Evolutionary conservation across 2,888 invertebrate genomes (phyloP).

Genomic region (Germaria angustata): DNA sequence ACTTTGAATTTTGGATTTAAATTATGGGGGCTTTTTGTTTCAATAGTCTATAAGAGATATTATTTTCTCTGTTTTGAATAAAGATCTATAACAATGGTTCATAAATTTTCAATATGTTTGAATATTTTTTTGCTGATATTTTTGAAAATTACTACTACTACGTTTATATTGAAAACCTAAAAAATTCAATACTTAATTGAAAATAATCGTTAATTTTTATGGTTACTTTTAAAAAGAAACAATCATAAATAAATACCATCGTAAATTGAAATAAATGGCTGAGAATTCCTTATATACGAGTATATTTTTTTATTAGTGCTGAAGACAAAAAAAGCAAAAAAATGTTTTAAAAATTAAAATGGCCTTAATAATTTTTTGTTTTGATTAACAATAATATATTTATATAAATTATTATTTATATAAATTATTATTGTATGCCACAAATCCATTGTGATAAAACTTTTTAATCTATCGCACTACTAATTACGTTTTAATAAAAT

Average conservation of each 20-base stretch:
- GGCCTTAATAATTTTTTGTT: too few species aligned
- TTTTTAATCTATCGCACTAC: too few species aligned
- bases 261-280: slow-evolving; percentile 3
- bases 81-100: slow-evolving; percentile 30
- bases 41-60: slow-evolving; percentile 16
- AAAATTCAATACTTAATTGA: slow-evolving; percentile 44
- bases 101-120: slow-evolving; percentile 51
- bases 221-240: slow-evolving; percentile 23
- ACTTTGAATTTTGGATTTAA: slow-evolving; percentile 29
- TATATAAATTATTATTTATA: too few species aligned
- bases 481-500: too few species aligned
- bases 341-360: neutral
- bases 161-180: neutral
- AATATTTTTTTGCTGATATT: slow-evolving; percentile 5
- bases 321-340: neutral
- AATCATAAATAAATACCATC: slow-evolving; percentile 29
- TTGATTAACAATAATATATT: too few species aligned
- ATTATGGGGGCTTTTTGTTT: slow-evolving; percentile 38
- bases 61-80: neutral
- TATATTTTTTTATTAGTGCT: too few species aligned
- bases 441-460: too few species aligned
- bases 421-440: too few species aligned
- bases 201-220: slow-evolving; percentile 59
- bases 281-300: neutral
- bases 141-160: neutral